phyloP scores from a whole-genome alignment of 1,140 invertebrate genomes.

The Aphaenogaster rudis region DNA sequence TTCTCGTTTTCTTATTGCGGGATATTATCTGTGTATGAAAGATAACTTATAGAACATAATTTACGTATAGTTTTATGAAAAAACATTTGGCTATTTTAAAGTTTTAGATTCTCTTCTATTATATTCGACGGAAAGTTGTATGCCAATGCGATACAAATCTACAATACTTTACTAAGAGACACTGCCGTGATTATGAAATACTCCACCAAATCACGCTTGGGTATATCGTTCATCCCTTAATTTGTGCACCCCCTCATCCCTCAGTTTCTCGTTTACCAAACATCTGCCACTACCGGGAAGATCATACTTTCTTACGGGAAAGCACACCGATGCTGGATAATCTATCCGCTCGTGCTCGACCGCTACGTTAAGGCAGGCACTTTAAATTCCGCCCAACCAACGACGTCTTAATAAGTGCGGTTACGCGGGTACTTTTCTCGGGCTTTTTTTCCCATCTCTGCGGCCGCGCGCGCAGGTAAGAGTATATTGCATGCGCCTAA shows the following conservation, averaged over 20 bases:
- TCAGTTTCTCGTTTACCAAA: background rate
- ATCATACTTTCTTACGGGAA: conserved; percentile 50
- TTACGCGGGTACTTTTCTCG: conserved; percentile 76
- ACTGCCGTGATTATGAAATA: background rate
- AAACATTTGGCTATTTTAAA: background rate
- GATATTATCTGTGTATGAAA: background rate
- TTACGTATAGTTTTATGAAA: background rate
- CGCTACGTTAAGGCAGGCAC: conserved; percentile 71
- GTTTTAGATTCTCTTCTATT: background rate
- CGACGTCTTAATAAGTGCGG: conserved; percentile 86
- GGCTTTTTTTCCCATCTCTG: conserved; percentile 70
- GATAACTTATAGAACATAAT: background rate
- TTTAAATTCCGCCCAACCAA: conserved; percentile 83
- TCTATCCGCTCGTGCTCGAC: conserved; percentile 73
- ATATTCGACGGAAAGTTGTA: background rate
- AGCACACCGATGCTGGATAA: conserved; percentile 31
- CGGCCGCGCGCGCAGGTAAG: conserved; percentile 71
- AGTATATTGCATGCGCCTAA: conserved; percentile 79
- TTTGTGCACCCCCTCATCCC: background rate
- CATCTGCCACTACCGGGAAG: conserved; percentile 42
- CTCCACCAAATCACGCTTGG: background rate
- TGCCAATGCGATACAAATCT: background rate
- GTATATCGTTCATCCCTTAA: background rate
- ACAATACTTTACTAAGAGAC: background rate
- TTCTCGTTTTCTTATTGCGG: background rate